These are phyloP conservation scores for Diacarnus erythraeanus DNA, from an alignment of 37 sponge, comb jelly and placozoan species.

Conservation along the genomic window DNA sequence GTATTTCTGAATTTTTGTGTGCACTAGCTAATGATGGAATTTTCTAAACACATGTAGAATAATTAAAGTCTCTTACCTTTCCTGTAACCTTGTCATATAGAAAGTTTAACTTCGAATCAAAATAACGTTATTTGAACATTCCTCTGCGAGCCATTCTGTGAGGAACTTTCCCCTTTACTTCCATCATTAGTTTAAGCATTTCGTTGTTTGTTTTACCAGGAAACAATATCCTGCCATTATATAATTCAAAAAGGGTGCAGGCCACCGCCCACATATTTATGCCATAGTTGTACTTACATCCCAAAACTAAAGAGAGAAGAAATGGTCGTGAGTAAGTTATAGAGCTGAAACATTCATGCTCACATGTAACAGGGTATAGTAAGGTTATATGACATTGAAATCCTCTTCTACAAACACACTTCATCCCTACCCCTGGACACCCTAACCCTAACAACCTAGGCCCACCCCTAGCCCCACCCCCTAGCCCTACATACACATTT, in stretches of 20 bases:
- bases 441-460: no score
- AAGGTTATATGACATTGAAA: no score
- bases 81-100: conserved; percentile 96
- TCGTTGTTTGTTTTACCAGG: conserved; percentile 97
- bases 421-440: no score
- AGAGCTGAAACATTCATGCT: no score
- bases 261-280: conserved; percentile 98
- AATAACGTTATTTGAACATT: conserved; percentile 84
- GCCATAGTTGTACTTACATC: conserved; percentile 89
- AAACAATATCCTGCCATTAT: conserved; percentile 96
- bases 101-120: conserved; percentile 88
- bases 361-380: no score
- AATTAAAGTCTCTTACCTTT: no score
- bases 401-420: no score
- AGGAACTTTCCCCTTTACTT: conserved; percentile 93
- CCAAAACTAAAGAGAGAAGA: conserved; percentile 66
- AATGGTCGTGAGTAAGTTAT: background rate
- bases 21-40: no score
- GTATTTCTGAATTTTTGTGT: no score
- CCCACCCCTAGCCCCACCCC: no score
- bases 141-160: conserved; percentile 84
- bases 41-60: no score
- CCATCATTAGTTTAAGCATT: conserved; percentile 99
- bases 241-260: conserved; percentile 90
- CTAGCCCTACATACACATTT: no score